Evolutionary conservation across 2,888 invertebrate species (phyloP), one percentile per base, ranked within the genome.

Genomic region (Eristalis intricaria): DNA sequence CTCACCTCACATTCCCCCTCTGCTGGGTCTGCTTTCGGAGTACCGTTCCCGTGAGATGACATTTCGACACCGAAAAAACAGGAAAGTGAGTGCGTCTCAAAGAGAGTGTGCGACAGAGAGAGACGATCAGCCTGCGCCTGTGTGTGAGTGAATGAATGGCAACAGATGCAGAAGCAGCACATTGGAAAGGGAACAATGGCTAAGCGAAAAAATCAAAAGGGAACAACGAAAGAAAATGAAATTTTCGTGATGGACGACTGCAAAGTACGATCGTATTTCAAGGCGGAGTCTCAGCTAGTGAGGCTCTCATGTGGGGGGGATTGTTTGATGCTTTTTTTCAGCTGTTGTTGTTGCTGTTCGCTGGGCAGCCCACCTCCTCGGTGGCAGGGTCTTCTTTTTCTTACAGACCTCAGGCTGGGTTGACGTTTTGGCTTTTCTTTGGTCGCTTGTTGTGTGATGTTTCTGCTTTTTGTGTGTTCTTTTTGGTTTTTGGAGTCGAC

Each of bases 211-310:
- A 23, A 38, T 23, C n/a, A 56, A 82, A 82, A 77, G 71, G 13
- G 71, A 82, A 71, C 15, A 19, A 60, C 32, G n/a, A 63, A 82
- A 87, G 84, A 87, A 84, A 87, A 87, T 87, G 87, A 87, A 84
- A 81, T 76, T 86, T 87, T 87, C 79, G 87, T 87, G 87, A 87
- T 87, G 87, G 87, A 84, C 87, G 87, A 87, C 79, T 79, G 87
- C 87, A 76, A 80, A 76, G 79, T 84, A 69, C 74, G 87, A 87
- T 87, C 87, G 84, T 84, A 87, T 87, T 87, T 84, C 87, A 84
- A 84, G 87, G 87, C 84, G 87, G 87, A 87, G 87, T 65, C 87
- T 32, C 32, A 32, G 10, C 8, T 1, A 82, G 58, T 19, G 35
- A 70, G 38, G n/a, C 19, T 19, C 40, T 63, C 70, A 69, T 75